phyloP scores from a whole-genome alignment of 2,888 invertebrate genomes.

The Chelonus formosanus region DNA sequence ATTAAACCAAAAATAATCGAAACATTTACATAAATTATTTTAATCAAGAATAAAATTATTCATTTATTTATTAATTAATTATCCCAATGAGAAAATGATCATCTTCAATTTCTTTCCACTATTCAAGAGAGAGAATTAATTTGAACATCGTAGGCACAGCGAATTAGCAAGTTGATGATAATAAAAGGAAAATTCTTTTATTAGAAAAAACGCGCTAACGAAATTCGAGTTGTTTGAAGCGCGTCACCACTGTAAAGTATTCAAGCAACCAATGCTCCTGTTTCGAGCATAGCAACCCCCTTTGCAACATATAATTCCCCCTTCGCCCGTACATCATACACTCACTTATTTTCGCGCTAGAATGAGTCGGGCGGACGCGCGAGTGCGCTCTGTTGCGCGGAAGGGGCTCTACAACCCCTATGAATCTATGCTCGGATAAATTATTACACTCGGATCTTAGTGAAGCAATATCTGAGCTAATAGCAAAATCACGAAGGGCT shows the following conservation, averaged over 20 bases:
- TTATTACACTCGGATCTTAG: constrained; percentile 54
- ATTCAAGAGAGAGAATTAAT: no score
- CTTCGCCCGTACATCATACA: constrained; percentile 58
- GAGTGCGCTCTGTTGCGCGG: background rate
- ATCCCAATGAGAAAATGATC: no score
- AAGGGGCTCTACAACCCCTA: constrained; percentile 37
- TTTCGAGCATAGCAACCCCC: constrained; percentile 51
- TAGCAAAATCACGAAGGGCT: constrained; percentile 51
- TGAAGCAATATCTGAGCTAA: constrained; percentile 53
- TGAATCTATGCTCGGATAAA: constrained; percentile 51
- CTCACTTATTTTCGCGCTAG: constrained; percentile 61
- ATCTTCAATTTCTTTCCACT: no score
- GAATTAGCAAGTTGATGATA: background rate
- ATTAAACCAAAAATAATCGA: no score
- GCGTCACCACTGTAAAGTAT: constrained; percentile 35
- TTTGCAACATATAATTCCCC: constrained; percentile 50
- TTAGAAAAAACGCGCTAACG: constrained; percentile 12
- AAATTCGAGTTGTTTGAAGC: constrained; percentile 12
- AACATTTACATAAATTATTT: no score
- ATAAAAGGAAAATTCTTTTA: constrained; percentile 24
- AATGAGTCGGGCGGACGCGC: constrained; percentile 51
- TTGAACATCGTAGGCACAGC: no score
- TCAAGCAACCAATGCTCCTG: constrained; percentile 35
- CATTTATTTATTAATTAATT: no score
- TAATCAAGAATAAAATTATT: no score